Base-by-base conservation (phyloP, 2,797 vertebrate genomes). In the Hydrocynus forskahlii region DNA sequence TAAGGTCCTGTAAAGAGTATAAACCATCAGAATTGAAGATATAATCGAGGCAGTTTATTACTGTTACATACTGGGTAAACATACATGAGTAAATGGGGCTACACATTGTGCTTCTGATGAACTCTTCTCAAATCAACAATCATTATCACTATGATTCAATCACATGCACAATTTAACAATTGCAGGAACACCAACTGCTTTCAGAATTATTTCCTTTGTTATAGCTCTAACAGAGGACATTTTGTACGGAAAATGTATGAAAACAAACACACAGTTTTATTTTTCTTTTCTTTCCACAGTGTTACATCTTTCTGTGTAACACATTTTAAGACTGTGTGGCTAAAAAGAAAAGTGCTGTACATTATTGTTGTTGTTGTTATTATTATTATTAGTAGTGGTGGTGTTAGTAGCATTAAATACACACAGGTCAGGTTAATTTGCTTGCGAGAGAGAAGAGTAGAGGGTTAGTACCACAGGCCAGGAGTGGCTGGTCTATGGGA, bases 401-500 rank as follows among this genome's bases (percentile, higher is more conserved):
- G 35, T 35, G 4, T 2, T 35, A 35, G 16, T 63, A 63, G 35
- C 14, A 13, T 21, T 62, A 10, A 13, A 29, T 17, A 4, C 66
- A 54, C 13, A 71, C n/a, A 54, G 43, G 13, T 52, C 40, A 17
- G 21, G 35, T 5, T 38, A 16, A 43, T 57, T 19, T 81, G 66
- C 38, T 16, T 63, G 54, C 13, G 21, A 77, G 57, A 50, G 6
- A 57, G 48, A 29, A 76, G 48, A 10, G n/a, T 8, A 62, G 45
- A 60, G 54, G 62, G 29, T 87, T 75, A 70, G 57, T 72, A 13
- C 72, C 60, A 55, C 29, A 75, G 69, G 40, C 25, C 0, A 2
- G 75, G 80, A 63, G 82, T 89, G 81, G 77, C 86, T 82, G 88
- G 82, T 92, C 91, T 90, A 92, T 94, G 94, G 92, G 95, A 96